These are phyloP conservation scores for Coelogynopora nodosa DNA, from an alignment of 2,888 invertebrate species.

Conservation along the genomic window DNA sequence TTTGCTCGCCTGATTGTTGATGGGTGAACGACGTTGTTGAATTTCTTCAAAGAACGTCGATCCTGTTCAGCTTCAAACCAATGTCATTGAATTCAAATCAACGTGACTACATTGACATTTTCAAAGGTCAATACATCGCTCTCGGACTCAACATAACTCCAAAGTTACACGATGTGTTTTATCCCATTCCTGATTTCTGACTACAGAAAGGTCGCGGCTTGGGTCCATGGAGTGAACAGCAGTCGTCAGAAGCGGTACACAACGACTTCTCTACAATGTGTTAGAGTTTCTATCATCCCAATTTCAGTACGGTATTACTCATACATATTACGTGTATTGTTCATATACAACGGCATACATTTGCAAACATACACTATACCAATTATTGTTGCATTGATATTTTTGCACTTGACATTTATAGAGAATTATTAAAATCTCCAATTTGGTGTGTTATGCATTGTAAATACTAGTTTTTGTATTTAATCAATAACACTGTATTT, in stretches of 20 bases:
- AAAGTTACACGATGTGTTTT: no score
- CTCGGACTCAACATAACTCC: no score
- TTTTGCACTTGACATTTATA: background rate
- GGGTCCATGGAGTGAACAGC: background rate
- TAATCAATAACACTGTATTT: background rate
- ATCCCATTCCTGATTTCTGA: no score
- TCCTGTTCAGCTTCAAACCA: background rate
- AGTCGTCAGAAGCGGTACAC: background rate
- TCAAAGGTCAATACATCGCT: no score
- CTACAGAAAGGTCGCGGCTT: no score
- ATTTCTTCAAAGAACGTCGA: background rate
- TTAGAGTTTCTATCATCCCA: background rate
- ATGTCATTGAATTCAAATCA: no score
- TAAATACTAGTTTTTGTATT: background rate
- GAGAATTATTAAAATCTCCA: background rate
- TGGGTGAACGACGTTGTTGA: conserved; percentile 20
- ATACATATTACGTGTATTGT: background rate
- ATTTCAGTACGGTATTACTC: background rate
- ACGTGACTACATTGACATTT: no score
- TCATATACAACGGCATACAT: background rate
- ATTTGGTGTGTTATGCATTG: background rate
- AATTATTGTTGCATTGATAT: no score
- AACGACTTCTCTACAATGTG: background rate
- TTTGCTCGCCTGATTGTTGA: background rate
- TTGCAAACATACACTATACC: background rate